Evolutionary conservation across 2,113 vertebrate species (phyloP).

Genomic region (Laticauda colubrina): DNA sequence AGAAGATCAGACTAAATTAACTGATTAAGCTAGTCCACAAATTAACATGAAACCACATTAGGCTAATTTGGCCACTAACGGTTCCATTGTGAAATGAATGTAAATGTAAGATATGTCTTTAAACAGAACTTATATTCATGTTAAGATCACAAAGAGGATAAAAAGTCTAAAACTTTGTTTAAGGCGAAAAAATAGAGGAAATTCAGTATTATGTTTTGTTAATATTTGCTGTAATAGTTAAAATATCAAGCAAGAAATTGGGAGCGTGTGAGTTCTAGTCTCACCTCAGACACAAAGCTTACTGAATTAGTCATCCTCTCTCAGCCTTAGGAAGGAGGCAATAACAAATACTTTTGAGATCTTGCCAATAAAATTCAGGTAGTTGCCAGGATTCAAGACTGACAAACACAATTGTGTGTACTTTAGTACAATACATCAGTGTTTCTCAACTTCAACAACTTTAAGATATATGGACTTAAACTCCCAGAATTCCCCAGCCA

Average conservation of each 20-base stretch:
- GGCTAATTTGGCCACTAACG: conserved; percentile 59
- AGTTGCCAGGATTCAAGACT: neutral
- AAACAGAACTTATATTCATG: conserved; percentile 35
- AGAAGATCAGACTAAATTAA: neutral
- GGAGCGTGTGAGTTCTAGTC: neutral
- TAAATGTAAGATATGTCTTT: conserved; percentile 59
- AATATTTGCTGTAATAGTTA: neutral
- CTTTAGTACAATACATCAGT: neutral
- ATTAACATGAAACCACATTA: conserved; percentile 60
- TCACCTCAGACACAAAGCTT: neutral
- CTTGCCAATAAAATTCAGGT: neutral
- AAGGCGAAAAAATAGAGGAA: conserved; percentile 52
- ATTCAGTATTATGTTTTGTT: conserved; percentile 50
- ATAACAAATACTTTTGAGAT: neutral
- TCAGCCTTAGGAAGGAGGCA: neutral
- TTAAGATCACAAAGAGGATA: conserved; percentile 47
- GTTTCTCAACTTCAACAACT: neutral
- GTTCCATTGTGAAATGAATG: conserved; percentile 57
- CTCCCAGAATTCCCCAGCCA: neutral
- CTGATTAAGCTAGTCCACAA: conserved; percentile 37
- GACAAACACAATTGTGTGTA: neutral
- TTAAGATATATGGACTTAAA: neutral
- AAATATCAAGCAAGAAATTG: neutral
- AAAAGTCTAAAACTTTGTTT: conserved; percentile 36
- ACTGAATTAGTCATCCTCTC: neutral